These are phyloP conservation scores for Zonotrichia albicollis DNA, from an alignment of 2,797 vertebrate species.

Conservation along the genomic window DNA sequence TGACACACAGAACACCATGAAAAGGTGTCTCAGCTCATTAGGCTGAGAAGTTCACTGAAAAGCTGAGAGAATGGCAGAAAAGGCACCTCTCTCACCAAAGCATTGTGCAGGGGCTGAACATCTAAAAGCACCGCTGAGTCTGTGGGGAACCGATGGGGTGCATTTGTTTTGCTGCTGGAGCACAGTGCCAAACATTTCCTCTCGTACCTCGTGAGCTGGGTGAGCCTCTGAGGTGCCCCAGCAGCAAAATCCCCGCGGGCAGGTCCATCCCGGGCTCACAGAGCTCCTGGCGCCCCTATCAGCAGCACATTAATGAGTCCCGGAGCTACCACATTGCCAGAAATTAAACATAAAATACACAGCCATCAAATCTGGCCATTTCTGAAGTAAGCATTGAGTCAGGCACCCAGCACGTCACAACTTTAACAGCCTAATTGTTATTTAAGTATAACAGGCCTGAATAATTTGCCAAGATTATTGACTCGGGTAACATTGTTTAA, in stretches of 20 bases:
- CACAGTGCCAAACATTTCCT: neutral
- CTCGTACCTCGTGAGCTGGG: neutral
- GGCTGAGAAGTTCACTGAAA: neutral
- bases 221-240: neutral
- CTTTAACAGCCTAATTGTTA: neutral
- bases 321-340: neutral
- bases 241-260: neutral
- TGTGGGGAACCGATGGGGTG: fast-evolving
- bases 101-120: neutral
- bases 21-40: neutral
- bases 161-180: neutral
- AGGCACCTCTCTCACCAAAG: neutral
- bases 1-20: neutral
- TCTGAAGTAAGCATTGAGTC: fast-evolving
- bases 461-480: neutral
- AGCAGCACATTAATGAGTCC: neutral
- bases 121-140: neutral
- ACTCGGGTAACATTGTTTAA: neutral
- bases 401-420: neutral
- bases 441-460: neutral
- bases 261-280: neutral
- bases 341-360: fast-evolving
- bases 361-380: fast-evolving
- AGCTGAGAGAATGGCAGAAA: neutral
- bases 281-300: neutral